Conservation (phyloP, 2,888 invertebrate species). For the Stenotaenia linearis region DNA sequence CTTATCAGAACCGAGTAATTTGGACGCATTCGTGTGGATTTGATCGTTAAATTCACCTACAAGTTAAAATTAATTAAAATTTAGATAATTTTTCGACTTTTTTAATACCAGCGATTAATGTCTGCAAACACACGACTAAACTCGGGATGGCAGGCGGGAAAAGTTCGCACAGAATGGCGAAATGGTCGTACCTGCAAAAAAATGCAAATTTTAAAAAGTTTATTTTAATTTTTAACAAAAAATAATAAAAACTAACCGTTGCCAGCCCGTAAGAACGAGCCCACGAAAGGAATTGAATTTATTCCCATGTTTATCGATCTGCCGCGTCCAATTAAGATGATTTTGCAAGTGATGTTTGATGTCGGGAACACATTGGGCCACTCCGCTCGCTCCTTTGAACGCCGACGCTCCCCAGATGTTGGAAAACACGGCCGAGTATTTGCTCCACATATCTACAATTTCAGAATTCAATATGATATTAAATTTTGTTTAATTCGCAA, state of each 20-base stretch:
- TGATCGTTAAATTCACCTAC: constrained; percentile 1
- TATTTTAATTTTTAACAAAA: constrained; percentile 26
- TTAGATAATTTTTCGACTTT: background rate
- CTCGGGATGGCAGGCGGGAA: constrained; percentile 50
- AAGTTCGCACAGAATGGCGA: constrained; percentile 50
- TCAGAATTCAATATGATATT: background rate
- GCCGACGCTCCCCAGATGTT: constrained; percentile 49
- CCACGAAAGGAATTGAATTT: constrained; percentile 46
- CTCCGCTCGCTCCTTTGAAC: constrained; percentile 52
- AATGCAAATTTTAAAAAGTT: background rate
- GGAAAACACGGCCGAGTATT: constrained; percentile 43
- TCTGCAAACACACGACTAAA: constrained; percentile 41
- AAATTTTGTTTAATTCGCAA: no score
- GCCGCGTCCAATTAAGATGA: constrained; percentile 49
- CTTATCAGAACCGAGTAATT: background rate
- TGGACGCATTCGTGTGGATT: background rate
- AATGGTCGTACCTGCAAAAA: constrained; percentile 47
- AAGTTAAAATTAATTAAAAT: background rate
- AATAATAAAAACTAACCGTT: constrained; percentile 43
- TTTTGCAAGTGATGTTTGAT: constrained; percentile 50
- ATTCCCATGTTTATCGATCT: background rate
- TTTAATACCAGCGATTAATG: background rate
- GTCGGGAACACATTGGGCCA: constrained; percentile 47
- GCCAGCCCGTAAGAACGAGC: constrained; percentile 51
- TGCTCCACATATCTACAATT: constrained; percentile 36